Evolutionary conservation across 2,888 invertebrate species (phyloP).

Genomic region (Drosophila paranaensis): DNA sequence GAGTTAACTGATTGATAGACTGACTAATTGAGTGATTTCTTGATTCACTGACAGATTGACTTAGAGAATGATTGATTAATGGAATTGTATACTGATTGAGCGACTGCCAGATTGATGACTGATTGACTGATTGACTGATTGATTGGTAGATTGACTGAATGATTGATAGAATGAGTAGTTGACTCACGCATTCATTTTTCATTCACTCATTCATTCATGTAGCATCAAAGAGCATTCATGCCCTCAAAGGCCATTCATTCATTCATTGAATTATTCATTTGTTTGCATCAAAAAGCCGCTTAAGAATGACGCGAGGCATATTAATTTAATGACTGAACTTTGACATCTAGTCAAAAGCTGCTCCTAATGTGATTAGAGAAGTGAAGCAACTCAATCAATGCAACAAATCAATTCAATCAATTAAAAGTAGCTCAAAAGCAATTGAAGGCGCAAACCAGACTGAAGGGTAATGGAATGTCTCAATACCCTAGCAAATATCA

Average conservation of each 20-base stretch:
- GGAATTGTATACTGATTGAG: no score
- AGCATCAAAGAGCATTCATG: background rate
- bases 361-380: background rate
- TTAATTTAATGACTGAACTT: background rate
- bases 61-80: no score
- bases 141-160: no score
- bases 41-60: background rate
- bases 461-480: background rate
- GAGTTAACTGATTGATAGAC: background rate
- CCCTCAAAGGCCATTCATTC: background rate
- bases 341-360: background rate
- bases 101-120: no score
- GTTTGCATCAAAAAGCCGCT: background rate
- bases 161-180: no score
- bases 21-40: background rate
- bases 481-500: background rate
- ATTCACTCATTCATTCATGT: background rate
- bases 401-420: slow-evolving; percentile 13
- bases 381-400: background rate
- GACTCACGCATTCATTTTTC: background rate
- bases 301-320: background rate
- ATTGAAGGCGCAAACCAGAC: background rate
- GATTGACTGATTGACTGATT: no score
- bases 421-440: slow-evolving; percentile 1
- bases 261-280: background rate